Evolutionary conservation across 2,797 vertebrate genomes (phyloP).

Genomic region (Echeneis naucrates): DNA sequence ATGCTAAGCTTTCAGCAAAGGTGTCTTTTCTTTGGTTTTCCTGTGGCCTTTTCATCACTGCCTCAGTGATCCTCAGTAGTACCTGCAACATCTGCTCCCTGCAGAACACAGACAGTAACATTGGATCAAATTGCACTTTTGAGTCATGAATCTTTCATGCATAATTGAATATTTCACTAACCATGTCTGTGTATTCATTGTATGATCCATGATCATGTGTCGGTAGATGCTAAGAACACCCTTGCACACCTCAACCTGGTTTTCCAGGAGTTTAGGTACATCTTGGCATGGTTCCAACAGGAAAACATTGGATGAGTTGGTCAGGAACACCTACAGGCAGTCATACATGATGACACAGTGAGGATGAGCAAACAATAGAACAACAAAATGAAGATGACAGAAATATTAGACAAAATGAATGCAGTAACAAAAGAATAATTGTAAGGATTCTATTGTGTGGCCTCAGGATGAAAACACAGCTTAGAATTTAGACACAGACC

Average conservation of each 20-base stretch:
- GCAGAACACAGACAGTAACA: slow-evolving; percentile 37
- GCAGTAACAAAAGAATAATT: not conserved
- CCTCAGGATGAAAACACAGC: not conserved
- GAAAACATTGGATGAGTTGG: slow-evolving; percentile 96
- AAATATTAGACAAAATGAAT: not conserved
- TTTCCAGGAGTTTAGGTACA: slow-evolving; percentile 92
- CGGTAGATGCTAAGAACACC: slow-evolving; percentile 95
- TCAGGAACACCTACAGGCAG: slow-evolving; percentile 92
- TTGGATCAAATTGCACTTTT: not conserved
- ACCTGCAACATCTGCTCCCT: slow-evolving; percentile 99
- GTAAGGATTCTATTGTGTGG: not conserved
- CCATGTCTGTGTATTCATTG: slow-evolving; percentile 96
- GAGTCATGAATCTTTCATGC: not conserved
- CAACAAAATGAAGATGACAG: not conserved
- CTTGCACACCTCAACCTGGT: slow-evolving; percentile 96
- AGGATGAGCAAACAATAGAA: not conserved
- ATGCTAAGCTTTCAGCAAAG: slow-evolving; percentile 94
- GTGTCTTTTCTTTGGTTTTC: slow-evolving; percentile 91
- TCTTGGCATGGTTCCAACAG: slow-evolving; percentile 95
- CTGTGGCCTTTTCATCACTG: slow-evolving; percentile 95
- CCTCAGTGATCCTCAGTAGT: slow-evolving; percentile 96
- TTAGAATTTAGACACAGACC: slow-evolving; percentile 75
- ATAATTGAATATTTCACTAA: slow-evolving; percentile 72
- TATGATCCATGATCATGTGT: slow-evolving; percentile 97
- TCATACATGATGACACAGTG: not conserved